A percentile compares a stretch with the other conserved stretches of the same genome.
phyloP scores from a whole-genome alignment of 2,888 invertebrate genomes.

The Ochropleura leucogaster region DNA sequence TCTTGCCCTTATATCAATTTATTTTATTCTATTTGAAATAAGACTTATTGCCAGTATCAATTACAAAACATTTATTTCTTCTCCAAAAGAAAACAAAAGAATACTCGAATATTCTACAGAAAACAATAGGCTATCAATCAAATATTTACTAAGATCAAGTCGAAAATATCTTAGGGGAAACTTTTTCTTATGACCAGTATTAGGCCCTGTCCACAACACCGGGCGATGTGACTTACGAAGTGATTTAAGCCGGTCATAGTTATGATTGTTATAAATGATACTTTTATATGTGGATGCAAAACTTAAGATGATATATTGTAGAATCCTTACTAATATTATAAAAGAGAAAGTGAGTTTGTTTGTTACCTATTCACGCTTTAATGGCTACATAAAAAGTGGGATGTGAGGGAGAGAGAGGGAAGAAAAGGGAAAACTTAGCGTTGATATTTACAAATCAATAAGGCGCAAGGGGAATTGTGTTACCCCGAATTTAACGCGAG shows the following conservation, averaged over 20 bases:
- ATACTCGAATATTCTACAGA: not conserved
- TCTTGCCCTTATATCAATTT: no score
- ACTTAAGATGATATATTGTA: no score
- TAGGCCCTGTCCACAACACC: not conserved
- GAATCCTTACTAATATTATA: no score
- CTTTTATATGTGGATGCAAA: not conserved
- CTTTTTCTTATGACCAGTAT: not conserved
- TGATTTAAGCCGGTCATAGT: not conserved
- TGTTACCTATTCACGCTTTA: no score
- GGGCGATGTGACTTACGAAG: not conserved
- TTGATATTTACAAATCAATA: no score
- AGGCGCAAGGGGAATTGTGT: no score
- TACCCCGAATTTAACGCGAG: no score
- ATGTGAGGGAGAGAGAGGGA: no score
- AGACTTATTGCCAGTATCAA: conserved; percentile 15
- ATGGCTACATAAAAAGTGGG: no score
- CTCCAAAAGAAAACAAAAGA: conserved; percentile 22
- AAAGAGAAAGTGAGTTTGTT: no score
- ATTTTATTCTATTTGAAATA: no score
- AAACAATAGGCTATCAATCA: conserved; percentile 44
- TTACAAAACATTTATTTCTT: conserved; percentile 3
- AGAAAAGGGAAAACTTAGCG: no score
- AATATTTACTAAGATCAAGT: conserved; percentile 2
- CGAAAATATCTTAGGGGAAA: conserved; percentile 19
- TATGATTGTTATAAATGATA: not conserved